A percentile compares a stretch with the other conserved stretches of the same genome.
Evolutionary conservation across 2,113 vertebrate species (phyloP).

Genomic region (Podilymbus podiceps): DNA sequence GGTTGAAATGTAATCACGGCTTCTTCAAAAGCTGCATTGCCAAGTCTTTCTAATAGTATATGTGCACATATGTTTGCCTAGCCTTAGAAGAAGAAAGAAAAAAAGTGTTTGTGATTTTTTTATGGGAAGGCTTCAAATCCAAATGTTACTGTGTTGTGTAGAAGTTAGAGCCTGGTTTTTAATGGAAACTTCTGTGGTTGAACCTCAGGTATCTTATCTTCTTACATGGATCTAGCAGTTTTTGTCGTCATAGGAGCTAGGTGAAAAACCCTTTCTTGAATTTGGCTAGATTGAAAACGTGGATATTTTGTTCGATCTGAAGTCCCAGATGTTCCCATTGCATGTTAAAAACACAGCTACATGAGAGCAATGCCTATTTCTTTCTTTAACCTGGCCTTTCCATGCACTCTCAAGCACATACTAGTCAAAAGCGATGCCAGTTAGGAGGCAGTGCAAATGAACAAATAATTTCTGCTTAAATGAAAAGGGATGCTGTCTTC

Average conservation of each 20-base stretch:
- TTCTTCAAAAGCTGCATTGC: neutral
- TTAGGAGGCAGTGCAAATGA: neutral
- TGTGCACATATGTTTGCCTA: neutral
- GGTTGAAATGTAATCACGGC: neutral
- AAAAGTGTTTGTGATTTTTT: neutral
- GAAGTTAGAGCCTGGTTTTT: neutral
- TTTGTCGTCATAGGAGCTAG: neutral
- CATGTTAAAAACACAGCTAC: neutral
- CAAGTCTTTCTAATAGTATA: neutral
- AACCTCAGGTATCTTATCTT: neutral
- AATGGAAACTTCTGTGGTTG: neutral
- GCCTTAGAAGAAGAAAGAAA: neutral
- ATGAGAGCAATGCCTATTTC: neutral
- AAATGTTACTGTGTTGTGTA: neutral
- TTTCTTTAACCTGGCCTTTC: neutral
- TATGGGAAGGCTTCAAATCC: neutral
- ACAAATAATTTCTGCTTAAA: neutral
- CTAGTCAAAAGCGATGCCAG: neutral
- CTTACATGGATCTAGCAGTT: neutral
- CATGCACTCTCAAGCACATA: neutral
- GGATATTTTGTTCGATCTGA: neutral
- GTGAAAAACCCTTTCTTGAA: neutral
- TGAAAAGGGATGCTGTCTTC: neutral
- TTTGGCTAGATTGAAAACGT: neutral
- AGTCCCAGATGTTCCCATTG: neutral